phyloP scores from a whole-genome alignment of 2,113 vertebrate species.

The Myrmophylax atrothorax region DNA sequence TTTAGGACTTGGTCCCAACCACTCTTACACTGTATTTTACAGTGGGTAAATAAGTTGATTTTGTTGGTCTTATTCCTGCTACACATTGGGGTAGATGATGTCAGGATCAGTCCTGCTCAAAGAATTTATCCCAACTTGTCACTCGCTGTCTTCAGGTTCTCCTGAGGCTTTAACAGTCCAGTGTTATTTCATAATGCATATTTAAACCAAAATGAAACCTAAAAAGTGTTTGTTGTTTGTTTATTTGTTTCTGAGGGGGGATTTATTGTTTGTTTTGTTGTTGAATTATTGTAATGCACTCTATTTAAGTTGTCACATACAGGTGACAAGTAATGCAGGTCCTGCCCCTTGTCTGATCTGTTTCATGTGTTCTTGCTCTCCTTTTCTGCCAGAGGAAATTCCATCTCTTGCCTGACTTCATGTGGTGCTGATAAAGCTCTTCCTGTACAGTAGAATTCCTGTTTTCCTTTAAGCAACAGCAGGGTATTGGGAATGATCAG shows the following conservation, averaged over 20 bases:
- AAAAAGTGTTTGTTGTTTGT: neutral
- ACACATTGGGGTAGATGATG: neutral
- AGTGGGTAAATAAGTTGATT: slow-evolving; percentile 32
- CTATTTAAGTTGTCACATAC: slow-evolving; percentile 63
- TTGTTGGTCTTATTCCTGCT: slow-evolving; percentile 14
- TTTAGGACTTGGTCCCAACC: slow-evolving; percentile 44
- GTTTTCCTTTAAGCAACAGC: slow-evolving; percentile 88
- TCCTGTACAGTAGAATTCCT: slow-evolving; percentile 98
- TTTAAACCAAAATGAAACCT: neutral
- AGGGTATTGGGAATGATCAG: slow-evolving; percentile 87
- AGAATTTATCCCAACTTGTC: neutral
- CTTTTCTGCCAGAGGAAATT: slow-evolving; percentile 92
- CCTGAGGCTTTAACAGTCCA: neutral
- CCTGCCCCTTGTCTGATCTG: slow-evolving; percentile 73
- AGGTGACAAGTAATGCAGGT: slow-evolving; percentile 82
- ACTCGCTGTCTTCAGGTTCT: neutral
- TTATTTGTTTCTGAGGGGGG: neutral
- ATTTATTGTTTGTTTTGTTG: neutral
- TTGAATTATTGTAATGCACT: neutral
- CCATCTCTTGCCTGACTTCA: slow-evolving; percentile 93
- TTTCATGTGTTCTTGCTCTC: slow-evolving; percentile 79
- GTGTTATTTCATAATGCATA: neutral
- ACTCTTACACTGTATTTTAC: slow-evolving; percentile 29
- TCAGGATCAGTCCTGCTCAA: slow-evolving; percentile 9
- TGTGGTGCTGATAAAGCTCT: slow-evolving; percentile 97